phyloP scores from a whole-genome alignment of 2,888 invertebrate species.

The Sericinus montela region DNA sequence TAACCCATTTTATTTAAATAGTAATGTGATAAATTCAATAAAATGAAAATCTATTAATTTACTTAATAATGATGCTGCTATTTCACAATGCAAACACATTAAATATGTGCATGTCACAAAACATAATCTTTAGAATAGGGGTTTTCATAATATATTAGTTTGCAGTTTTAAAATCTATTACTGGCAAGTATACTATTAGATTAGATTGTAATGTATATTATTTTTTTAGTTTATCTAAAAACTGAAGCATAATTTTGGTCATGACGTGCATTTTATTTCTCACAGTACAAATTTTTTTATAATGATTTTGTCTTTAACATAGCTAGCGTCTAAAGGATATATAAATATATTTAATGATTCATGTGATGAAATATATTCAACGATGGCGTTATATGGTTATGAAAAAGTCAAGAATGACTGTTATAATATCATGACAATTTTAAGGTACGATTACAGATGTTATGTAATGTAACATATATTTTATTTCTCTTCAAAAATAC shows the following conservation, averaged over 20 bases:
- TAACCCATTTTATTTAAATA: too few relatives aligned
- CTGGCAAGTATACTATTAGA: neutral
- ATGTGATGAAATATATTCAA: too few relatives aligned
- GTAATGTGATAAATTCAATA: too few relatives aligned
- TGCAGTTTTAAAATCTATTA: too few relatives aligned
- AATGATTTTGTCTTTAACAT: neutral
- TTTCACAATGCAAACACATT: too few relatives aligned
- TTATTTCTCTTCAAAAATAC: neutral
- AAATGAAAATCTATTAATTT: too few relatives aligned
- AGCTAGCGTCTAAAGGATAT: neutral
- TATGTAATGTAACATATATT: neutral
- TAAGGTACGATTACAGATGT: neutral
- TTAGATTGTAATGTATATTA: neutral
- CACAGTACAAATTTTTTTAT: conserved; percentile 16
- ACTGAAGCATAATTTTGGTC: conserved; percentile 12
- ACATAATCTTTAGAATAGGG: too few relatives aligned
- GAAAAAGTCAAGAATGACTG: too few relatives aligned
- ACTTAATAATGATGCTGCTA: too few relatives aligned
- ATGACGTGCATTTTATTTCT: conserved; percentile 12
- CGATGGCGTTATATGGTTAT: too few relatives aligned
- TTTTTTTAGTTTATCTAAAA: neutral
- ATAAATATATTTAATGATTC: neutral
- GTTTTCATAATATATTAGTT: too few relatives aligned
- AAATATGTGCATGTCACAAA: too few relatives aligned
- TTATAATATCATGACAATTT: neutral